These are phyloP conservation scores for Parasteatoda tepidariorum DNA, from an alignment of 1,140 invertebrate species.

Conservation along the genomic window DNA sequence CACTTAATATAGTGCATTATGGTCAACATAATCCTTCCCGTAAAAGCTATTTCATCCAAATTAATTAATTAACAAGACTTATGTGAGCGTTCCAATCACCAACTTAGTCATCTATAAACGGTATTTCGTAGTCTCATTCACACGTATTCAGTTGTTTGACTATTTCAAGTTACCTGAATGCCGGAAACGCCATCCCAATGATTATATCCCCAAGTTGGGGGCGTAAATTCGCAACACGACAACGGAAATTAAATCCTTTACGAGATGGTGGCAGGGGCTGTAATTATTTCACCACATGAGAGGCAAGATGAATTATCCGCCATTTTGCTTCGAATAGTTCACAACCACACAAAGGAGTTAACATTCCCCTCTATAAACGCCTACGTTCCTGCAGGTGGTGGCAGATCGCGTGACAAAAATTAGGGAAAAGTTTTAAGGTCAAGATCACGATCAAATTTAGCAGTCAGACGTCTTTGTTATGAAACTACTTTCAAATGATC, in stretches of 20 bases:
- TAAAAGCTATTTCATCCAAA: no score
- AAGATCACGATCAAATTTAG: slow-evolving; percentile 37
- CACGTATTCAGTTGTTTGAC: not conserved
- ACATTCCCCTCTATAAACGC: not conserved
- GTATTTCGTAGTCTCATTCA: not conserved
- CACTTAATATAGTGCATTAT: no score
- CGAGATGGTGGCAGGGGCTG: slow-evolving; percentile 4
- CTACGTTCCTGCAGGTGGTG: slow-evolving; percentile 27
- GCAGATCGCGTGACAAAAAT: slow-evolving; percentile 23
- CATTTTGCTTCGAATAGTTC: not conserved
- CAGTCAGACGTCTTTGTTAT: slow-evolving; percentile 30
- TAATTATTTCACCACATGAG: slow-evolving; percentile 42
- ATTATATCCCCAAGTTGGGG: not conserved
- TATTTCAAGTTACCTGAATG: not conserved
- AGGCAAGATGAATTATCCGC: slow-evolving; percentile 28
- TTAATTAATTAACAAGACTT: no score
- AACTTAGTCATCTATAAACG: not conserved
- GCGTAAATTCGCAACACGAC: not conserved
- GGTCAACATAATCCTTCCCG: no score
- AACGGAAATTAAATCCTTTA: slow-evolving; percentile 31
- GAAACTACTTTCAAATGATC: no score
- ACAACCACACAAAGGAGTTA: not conserved
- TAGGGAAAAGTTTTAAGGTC: no score
- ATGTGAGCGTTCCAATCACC: no score
- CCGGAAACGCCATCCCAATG: not conserved